Conservation (phyloP, 2,113 vertebrate genomes). For the Chaenogobius annularis region DNA sequence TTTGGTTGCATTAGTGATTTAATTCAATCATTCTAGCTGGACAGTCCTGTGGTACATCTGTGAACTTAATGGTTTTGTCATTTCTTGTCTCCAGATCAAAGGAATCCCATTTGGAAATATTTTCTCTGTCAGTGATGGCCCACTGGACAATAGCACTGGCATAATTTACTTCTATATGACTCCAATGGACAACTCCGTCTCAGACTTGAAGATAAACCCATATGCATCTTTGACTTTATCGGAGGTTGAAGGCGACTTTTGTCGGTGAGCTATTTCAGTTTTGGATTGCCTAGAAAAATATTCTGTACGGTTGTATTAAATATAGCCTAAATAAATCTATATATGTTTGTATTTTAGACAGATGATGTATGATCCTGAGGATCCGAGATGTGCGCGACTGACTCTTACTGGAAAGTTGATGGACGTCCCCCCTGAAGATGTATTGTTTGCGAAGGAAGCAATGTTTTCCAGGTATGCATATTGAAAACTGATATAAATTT, state of each 20-base stretch:
- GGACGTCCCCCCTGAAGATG: slow-evolving; percentile 78
- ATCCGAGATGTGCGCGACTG: slow-evolving; percentile 84
- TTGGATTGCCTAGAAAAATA: background rate
- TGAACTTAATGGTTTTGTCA: background rate
- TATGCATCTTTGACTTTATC: slow-evolving; percentile 83
- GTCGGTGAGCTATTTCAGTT: slow-evolving; percentile 76
- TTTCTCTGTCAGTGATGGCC: slow-evolving; percentile 86
- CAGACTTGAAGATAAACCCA: slow-evolving; percentile 81
- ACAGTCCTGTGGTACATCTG: too few relatives aligned
- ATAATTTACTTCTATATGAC: slow-evolving; percentile 87
- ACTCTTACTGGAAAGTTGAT: slow-evolving; percentile 86
- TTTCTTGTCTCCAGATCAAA: slow-evolving; percentile 76
- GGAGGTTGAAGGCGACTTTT: slow-evolving; percentile 84
- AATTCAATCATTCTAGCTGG: too few relatives aligned
- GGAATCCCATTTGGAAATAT: slow-evolving; percentile 88
- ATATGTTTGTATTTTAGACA: slow-evolving; percentile 76
- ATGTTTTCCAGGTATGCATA: slow-evolving; percentile 66
- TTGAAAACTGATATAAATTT: background rate
- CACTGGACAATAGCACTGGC: slow-evolving; percentile 86
- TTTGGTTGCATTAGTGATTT: too few relatives aligned
- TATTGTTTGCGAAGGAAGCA: slow-evolving; percentile 86
- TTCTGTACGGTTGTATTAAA: background rate
- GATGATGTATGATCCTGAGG: slow-evolving; percentile 83
- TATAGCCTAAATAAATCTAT: background rate
- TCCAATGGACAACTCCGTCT: slow-evolving; percentile 80